Percentiles rank a stretch among this genome's conserved stretches.
Conservation (phyloP, 2,888 invertebrate genomes). For the Pasiphila rectangulata region DNA sequence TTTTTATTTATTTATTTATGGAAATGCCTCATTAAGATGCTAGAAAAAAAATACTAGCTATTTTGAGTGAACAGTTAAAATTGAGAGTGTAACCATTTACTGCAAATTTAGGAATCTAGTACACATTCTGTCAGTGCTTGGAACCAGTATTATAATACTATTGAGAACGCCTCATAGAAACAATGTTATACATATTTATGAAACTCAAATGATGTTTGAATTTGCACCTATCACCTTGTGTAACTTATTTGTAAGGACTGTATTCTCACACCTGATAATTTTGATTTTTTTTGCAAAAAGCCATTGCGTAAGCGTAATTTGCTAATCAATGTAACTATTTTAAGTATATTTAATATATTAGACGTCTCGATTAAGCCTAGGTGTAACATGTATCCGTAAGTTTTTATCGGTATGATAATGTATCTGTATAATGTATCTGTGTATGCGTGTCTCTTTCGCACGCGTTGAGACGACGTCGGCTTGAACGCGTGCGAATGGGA, state of each 20-base stretch:
- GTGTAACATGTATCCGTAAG: conserved; percentile 70
- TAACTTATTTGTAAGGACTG: conserved; percentile 31
- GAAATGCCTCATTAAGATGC: no score
- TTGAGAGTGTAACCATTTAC: no score
- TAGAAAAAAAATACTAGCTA: no score
- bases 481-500: conserved; percentile 20
- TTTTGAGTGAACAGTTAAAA: no score
- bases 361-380: conserved; percentile 73
- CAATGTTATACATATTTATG: no score
- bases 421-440: conserved; percentile 56
- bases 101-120: no score
- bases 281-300: conserved; percentile 38
- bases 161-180: no score
- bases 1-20: no score
- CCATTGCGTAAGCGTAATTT: conserved; percentile 48
- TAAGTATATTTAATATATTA: conserved; percentile 78
- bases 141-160: no score
- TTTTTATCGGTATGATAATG: conserved; percentile 72
- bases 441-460: conserved; percentile 54
- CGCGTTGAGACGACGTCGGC: conserved; percentile 21
- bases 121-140: no score
- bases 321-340: conserved; percentile 63
- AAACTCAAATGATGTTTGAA: no score
- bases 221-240: conserved; percentile 17
- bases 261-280: conserved; percentile 30